A percentile compares a stretch with the other conserved stretches of the same genome.
Conservation (phyloP, 2,797 vertebrate genomes). For the Iguana delicatissima region DNA sequence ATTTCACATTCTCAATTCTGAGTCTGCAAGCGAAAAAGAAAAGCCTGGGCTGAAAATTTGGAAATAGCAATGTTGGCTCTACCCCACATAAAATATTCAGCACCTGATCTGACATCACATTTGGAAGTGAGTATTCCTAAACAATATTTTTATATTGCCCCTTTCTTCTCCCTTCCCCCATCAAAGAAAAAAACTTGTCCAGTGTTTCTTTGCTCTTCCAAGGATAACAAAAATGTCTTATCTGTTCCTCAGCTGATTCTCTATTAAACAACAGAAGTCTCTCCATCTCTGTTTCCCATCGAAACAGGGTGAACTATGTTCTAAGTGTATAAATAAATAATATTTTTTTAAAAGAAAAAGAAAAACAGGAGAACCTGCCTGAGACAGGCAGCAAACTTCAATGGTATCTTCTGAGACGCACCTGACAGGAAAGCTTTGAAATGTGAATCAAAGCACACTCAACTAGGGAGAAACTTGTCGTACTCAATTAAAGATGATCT, state of each 20-base stretch:
- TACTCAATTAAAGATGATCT: slow-evolving; percentile 56
- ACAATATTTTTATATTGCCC: not conserved
- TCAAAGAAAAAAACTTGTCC: not conserved
- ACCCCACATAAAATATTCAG: not conserved
- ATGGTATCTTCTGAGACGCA: slow-evolving; percentile 43
- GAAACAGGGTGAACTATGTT: slow-evolving; percentile 43
- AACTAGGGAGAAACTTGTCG: slow-evolving; percentile 50
- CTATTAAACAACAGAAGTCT: slow-evolving; percentile 7
- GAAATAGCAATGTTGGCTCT: not conserved
- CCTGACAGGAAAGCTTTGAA: slow-evolving; percentile 53
- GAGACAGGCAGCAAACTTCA: slow-evolving; percentile 45
- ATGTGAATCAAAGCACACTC: slow-evolving; percentile 41
- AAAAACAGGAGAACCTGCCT: slow-evolving; percentile 1
- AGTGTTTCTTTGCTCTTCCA: slow-evolving; percentile 18
- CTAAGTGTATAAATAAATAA: slow-evolving; percentile 36
- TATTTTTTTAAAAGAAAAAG: slow-evolving; percentile 8
- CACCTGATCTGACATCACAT: not conserved
- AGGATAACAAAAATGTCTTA: slow-evolving; percentile 13
- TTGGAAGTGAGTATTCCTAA: not conserved
- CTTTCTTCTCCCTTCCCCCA: too few relatives aligned
- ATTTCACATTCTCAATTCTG: not conserved
- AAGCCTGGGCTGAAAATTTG: too few relatives aligned
- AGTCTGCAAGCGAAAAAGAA: not conserved
- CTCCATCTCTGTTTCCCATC: slow-evolving; percentile 10
- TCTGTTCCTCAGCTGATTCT: slow-evolving; percentile 26